phyloP scores from a whole-genome alignment of 2,888 invertebrate species.

The Tubulanus polymorphus region DNA sequence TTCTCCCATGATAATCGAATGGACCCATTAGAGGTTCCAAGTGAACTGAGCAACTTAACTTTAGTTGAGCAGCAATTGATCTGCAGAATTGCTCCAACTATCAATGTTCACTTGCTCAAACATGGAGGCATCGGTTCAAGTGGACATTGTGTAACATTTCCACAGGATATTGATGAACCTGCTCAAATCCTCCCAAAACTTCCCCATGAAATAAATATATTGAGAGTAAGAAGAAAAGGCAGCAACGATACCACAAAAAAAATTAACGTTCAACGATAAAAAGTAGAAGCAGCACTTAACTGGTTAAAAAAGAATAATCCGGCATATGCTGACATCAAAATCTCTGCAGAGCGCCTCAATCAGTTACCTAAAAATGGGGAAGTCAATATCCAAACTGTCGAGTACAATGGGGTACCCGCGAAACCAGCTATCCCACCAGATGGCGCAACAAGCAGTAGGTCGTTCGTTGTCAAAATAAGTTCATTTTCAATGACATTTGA shows the following conservation, averaged over 20 bases:
- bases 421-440: no score
- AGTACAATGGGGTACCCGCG: no score
- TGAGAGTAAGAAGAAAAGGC: conserved; percentile 16
- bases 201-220: conserved; percentile 15
- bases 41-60: conserved; percentile 8
- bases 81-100: background rate
- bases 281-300: conserved; percentile 14
- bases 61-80: conserved; percentile 13
- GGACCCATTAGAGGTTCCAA: conserved; percentile 4
- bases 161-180: conserved; percentile 18
- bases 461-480: no score
- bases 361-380: conserved; percentile 13
- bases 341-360: conserved; percentile 12
- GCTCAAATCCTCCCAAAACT: conserved; percentile 11
- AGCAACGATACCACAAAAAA: conserved; percentile 19
- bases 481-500: no score
- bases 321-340: conserved; percentile 16
- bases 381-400: conserved; percentile 3
- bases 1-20: conserved; percentile 21
- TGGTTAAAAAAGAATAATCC: conserved; percentile 21
- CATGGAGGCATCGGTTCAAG: conserved; percentile 22
- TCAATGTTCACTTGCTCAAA: conserved; percentile 13
- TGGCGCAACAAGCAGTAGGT: no score
- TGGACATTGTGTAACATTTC: conserved; percentile 22
- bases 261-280: conserved; percentile 16